Evolutionary conservation across 2,113 vertebrate species (phyloP), one percentile per base, ranked within the genome.

Genomic region (Alouatta palliata): DNA sequence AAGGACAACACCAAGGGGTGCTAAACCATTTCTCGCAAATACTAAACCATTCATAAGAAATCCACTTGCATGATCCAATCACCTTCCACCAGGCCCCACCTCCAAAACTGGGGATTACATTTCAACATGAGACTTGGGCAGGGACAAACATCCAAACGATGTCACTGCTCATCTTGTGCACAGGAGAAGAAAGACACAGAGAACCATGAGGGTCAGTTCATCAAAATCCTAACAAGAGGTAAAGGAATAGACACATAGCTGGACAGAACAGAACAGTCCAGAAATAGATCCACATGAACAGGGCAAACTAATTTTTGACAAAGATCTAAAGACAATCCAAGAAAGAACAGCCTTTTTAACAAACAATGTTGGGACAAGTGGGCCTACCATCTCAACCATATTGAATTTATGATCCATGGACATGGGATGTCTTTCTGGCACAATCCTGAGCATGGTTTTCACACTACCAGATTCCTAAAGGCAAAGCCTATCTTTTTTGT

Each of bases 241-340:
- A 79, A 87, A 94, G 45, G n/a, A 70, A 89, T 47, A 91, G 17
- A 91, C 14, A 84, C 70, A 91, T 0, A 88, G 52, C 32, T 16
- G 35, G 17, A 19, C 52, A 64, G 37, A 94, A 90, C 20, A 89
- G 58, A 87, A 58, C 0, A 68, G 32, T 82, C 56, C 13, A 85
- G 40, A 86, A 94, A 85, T 17, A 76, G 23, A 83, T 30, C 30
- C 47, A 86, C 8, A 58, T 30, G 35, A 76, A 81, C 54, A 84
- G 37, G 27, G 47, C 40, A 81, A 80, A 94, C 12, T 76, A 27
- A 58, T 35, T 76, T 80, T 75, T 93, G 56, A 86, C 11, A 87
- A 92, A 89, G 20, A 47, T 77, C 70, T 91, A 91, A 77, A 94
- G 52, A 88, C 49, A 97, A 75, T 17, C 16, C 11, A 89, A 49